phyloP scores from a whole-genome alignment of 2,888 invertebrate species.

The Chrysopilus asiliformis region DNA sequence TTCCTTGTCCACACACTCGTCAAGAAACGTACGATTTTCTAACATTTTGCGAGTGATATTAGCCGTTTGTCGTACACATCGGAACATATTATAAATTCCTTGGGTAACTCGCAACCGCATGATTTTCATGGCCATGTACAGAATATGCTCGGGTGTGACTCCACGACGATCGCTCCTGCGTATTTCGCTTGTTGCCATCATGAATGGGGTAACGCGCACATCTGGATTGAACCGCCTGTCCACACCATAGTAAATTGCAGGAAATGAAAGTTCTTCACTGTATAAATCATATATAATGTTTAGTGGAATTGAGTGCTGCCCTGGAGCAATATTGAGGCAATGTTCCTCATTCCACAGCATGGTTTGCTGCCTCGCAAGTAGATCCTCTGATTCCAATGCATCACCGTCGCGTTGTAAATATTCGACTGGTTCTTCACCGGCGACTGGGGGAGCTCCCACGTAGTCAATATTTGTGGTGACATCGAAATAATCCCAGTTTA shows the following conservation, averaged over 20 bases:
- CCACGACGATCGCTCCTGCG: slow-evolving; percentile 27
- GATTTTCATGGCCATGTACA: slow-evolving; percentile 33
- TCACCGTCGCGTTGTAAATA: neutral
- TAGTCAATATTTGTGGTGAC: neutral
- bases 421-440: neutral
- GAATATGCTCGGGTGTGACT: slow-evolving; percentile 22
- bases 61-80: neutral
- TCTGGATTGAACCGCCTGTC: slow-evolving; percentile 8
- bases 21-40: too few relatives aligned
- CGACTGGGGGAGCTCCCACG: neutral
- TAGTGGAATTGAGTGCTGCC: too few relatives aligned
- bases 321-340: neutral
- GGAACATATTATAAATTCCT: neutral
- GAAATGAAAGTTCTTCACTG: slow-evolving; percentile 9
- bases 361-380: neutral
- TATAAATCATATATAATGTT: neutral
- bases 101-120: slow-evolving; percentile 19
- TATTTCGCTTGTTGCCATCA: slow-evolving; percentile 30
- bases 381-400: neutral
- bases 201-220: slow-evolving; percentile 18
- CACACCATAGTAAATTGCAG: slow-evolving; percentile 7
- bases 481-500: too few relatives aligned
- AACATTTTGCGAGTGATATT: neutral
- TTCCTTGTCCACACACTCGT: neutral
- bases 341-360: neutral